A percentile compares a stretch with the other conserved stretches of the same genome.
phyloP scores from a whole-genome alignment of 2,797 vertebrate species.

The Tiaroga cobitis region DNA sequence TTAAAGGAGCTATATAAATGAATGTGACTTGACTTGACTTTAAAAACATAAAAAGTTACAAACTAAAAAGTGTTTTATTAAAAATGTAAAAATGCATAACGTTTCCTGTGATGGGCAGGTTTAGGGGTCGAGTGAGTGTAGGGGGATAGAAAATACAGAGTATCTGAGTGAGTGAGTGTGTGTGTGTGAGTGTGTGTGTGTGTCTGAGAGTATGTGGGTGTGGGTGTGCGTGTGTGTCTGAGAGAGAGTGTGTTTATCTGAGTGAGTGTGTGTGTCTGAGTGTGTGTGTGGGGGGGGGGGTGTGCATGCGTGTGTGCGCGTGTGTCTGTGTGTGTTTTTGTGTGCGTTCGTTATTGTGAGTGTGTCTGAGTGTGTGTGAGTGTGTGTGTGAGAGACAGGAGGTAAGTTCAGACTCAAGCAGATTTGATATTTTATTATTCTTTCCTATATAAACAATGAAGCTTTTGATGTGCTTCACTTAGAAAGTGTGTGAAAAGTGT shows the following conservation, averaged over 20 bases:
- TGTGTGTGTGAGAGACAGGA: slow-evolving; percentile 3
- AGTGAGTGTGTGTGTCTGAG: neutral
- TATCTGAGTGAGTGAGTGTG: neutral
- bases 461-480: neutral
- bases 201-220: neutral
- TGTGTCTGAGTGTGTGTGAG: neutral
- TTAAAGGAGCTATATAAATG: no score
- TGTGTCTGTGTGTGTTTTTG: neutral
- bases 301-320: no score
- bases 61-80: no score
- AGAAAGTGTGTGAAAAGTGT: neutral
- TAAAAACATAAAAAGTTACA: no score
- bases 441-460: neutral
- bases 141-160: no score
- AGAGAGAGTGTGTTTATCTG: no score
- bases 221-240: neutral
- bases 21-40: no score
- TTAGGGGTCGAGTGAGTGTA: no score
- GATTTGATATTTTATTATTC: neutral
- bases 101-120: no score
- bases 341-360: neutral
- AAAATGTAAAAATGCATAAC: no score
- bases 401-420: neutral
- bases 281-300: neutral
- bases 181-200: neutral